Percentiles rank a stretch among this genome's conserved stretches.
Conservation (phyloP, 2,113 vertebrate species). For the Grammomys surdaster region DNA sequence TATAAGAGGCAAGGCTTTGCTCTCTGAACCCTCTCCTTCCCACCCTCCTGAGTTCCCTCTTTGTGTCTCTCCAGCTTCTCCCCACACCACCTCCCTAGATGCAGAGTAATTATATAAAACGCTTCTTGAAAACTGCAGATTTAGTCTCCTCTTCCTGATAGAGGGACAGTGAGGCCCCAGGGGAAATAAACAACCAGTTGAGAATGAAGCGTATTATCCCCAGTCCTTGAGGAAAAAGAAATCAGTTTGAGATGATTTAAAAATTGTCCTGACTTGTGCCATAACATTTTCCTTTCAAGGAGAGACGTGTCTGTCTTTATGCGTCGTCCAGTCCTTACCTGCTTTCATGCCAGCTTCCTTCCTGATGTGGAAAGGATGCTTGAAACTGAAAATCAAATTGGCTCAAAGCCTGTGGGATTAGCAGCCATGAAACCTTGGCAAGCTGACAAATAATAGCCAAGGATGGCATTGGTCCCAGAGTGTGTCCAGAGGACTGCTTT, state of each 20-base stretch:
- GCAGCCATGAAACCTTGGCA: conserved; percentile 49
- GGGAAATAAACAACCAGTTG: not conserved
- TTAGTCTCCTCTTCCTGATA: not conserved
- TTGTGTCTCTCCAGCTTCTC: not conserved
- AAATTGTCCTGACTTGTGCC: conserved; percentile 33
- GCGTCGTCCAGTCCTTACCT: not conserved
- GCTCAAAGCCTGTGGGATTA: conserved; percentile 56
- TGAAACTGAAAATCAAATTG: conserved; percentile 67
- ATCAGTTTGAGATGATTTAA: conserved; percentile 60
- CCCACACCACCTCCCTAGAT: not conserved
- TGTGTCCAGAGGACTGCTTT: not conserved
- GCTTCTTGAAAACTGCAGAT: not conserved
- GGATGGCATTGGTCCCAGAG: not conserved
- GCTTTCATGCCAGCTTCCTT: conserved; percentile 1
- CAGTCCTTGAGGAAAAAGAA: conserved; percentile 66
- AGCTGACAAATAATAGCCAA: conserved; percentile 12
- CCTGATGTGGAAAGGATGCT: conserved; percentile 59
- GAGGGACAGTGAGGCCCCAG: not conserved
- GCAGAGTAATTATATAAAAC: not conserved
- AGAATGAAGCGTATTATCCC: conserved; percentile 37
- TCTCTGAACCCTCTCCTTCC: not conserved
- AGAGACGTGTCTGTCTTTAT: conserved; percentile 42
- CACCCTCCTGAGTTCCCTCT: not conserved
- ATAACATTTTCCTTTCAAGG: conserved; percentile 44
- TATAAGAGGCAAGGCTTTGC: not conserved